phyloP scores from a whole-genome alignment of 1,140 invertebrate genomes.

The Orius insidiosus region DNA sequence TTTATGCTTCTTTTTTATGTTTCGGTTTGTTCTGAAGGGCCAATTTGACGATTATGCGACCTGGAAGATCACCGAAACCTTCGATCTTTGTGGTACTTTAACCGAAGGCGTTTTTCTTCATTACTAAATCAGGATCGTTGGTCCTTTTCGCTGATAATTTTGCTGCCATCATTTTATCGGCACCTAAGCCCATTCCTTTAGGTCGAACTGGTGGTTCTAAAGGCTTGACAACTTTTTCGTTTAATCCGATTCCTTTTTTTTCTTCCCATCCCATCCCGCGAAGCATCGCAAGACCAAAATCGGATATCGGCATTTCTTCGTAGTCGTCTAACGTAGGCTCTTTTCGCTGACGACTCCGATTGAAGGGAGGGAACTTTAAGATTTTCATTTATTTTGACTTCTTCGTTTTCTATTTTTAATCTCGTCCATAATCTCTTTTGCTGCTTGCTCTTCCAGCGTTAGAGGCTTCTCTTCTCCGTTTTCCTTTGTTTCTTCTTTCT shows the following conservation, averaged over 20 bases:
- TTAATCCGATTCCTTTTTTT: conserved; percentile 45
- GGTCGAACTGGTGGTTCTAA: conserved; percentile 48
- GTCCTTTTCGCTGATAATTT: conserved; percentile 28
- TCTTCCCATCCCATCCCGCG: conserved; percentile 88
- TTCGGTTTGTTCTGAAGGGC: conserved; percentile 48
- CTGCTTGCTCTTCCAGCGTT: conserved; percentile 32
- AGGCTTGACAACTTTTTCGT: conserved; percentile 27
- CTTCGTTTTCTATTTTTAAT: conserved; percentile 23
- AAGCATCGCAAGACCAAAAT: conserved; percentile 82
- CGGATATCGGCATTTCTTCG: conserved; percentile 68
- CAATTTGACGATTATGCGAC: conserved; percentile 61
- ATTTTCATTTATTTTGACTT: conserved; percentile 24
- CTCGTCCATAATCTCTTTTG: conserved; percentile 36
- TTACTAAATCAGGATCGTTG: conserved; percentile 39
- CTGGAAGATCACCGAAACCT: conserved; percentile 70
- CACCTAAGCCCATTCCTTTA: conserved; percentile 82
- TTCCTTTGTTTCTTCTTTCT: not conserved
- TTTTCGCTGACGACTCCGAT: conserved; percentile 31
- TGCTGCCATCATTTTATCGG: conserved; percentile 46
- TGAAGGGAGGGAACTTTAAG: conserved; percentile 31
- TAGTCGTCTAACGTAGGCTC: conserved; percentile 74
- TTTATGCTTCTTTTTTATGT: too few relatives aligned
- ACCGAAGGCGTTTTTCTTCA: conserved; percentile 50
- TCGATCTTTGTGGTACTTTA: conserved; percentile 52
- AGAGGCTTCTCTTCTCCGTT: conserved; percentile 21